A percentile compares a stretch with the other conserved stretches of the same genome.
These are phyloP conservation scores for Ametastegia equiseti DNA, from an alignment of 2,888 invertebrate species.

Conservation along the genomic window DNA sequence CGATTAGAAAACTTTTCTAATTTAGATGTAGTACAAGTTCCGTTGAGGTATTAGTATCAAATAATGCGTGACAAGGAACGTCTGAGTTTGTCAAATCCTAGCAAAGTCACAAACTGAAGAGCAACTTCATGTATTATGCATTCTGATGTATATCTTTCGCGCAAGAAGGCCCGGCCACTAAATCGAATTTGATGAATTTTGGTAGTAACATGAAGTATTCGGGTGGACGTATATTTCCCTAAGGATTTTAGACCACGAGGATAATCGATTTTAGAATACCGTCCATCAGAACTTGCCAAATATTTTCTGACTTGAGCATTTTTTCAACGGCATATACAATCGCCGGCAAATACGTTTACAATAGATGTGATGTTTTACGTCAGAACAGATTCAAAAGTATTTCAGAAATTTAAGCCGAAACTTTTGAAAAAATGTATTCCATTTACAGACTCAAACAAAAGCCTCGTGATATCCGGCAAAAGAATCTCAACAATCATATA, in stretches of 20 bases:
- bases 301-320: conserved; percentile 12
- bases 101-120: conserved; percentile 17
- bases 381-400: neutral
- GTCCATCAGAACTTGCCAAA: conserved; percentile 25
- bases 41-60: neutral
- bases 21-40: neutral
- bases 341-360: neutral
- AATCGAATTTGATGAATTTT: conserved; percentile 35
- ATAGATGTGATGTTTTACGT: conserved; percentile 6
- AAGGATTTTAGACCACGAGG: neutral
- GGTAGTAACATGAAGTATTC: conserved; percentile 10
- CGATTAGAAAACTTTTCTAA: conserved; percentile 8
- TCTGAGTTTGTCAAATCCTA: conserved; percentile 11
- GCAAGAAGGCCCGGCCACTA: neutral
- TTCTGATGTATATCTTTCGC: neutral
- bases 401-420: neutral
- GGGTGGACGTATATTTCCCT: conserved; percentile 18
- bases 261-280: conserved; percentile 33
- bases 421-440: neutral
- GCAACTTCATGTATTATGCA: conserved; percentile 12
- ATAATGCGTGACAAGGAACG: conserved; percentile 1
- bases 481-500: neutral
- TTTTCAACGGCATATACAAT: neutral
- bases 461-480: neutral
- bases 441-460: neutral